Evolutionary conservation across 2,797 vertebrate species (phyloP).

Genomic region (Muraenolepis orangiensis): DNA sequence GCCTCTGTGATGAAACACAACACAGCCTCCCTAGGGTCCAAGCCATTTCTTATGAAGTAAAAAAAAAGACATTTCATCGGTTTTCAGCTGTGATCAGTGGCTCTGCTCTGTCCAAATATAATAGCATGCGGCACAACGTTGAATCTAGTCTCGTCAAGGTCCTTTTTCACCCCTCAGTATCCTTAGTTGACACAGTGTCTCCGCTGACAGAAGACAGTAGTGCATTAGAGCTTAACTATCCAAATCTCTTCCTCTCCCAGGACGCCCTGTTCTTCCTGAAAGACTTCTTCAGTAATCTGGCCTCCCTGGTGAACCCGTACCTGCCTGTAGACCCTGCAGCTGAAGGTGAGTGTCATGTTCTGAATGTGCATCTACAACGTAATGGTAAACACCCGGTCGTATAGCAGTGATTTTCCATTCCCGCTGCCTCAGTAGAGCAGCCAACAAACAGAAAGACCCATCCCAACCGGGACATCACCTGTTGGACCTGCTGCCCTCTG

Average conservation of each 20-base stretch:
- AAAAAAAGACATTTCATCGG: too few species aligned
- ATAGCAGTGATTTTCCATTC: too few species aligned
- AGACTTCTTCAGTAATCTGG: conserved; percentile 87
- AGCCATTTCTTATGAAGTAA: not conserved
- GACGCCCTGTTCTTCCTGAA: conserved; percentile 92
- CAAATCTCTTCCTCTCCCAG: conserved; percentile 52
- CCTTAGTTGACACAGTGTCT: not conserved
- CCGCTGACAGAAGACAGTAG: not conserved
- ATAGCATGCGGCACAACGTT: not conserved
- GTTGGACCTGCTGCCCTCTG: too few species aligned
- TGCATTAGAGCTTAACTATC: not conserved
- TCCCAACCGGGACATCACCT: too few species aligned
- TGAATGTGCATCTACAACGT: not conserved
- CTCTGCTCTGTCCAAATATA: not conserved
- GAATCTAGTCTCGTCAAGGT: not conserved
- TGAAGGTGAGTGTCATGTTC: conserved; percentile 70
- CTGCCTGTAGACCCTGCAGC: conserved; percentile 74
- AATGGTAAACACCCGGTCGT: too few species aligned
- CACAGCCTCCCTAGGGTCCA: too few species aligned
- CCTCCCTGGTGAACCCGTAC: conserved; percentile 80
- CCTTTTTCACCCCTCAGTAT: not conserved
- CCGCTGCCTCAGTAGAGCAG: too few species aligned
- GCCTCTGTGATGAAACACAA: too few species aligned
- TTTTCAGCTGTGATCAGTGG: too few species aligned
- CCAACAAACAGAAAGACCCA: too few species aligned